Evolutionary conservation across 2,888 invertebrate species (phyloP).

Genomic region (Serripes groenlandicus): DNA sequence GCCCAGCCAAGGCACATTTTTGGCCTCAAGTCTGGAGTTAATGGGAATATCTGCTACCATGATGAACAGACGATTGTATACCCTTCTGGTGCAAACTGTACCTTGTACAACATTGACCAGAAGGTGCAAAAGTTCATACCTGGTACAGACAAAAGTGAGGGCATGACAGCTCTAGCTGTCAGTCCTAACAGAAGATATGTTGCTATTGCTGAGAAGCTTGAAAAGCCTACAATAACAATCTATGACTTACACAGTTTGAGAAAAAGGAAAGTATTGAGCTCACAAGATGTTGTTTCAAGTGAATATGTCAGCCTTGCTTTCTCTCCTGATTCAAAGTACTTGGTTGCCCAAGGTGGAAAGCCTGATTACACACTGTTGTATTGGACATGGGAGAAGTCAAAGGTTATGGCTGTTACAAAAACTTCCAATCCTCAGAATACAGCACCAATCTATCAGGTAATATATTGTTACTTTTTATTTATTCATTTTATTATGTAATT

Average conservation of each 20-base stretch:
- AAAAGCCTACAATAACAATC: slow-evolving; percentile 86
- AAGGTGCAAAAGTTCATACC: slow-evolving; percentile 87
- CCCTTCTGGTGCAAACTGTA: slow-evolving; percentile 87
- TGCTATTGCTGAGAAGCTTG: slow-evolving; percentile 86
- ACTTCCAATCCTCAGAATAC: slow-evolving; percentile 88
- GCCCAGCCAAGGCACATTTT: slow-evolving; percentile 86
- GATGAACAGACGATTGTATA: slow-evolving; percentile 87
- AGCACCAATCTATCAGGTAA: slow-evolving; percentile 90
- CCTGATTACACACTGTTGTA: slow-evolving; percentile 94
- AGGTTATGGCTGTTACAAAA: slow-evolving; percentile 92
- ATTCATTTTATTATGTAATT: too few relatives aligned
- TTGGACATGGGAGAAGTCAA: slow-evolving; percentile 94
- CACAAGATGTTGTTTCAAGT: slow-evolving; percentile 87
- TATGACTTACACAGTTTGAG: slow-evolving; percentile 87
- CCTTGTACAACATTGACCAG: slow-evolving; percentile 87
- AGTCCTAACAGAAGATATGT: slow-evolving; percentile 86
- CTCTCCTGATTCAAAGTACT: slow-evolving; percentile 93
- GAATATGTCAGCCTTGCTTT: slow-evolving; percentile 92
- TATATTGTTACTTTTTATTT: neutral
- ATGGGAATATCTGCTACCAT: slow-evolving; percentile 85
- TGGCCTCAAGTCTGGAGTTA: slow-evolving; percentile 85
- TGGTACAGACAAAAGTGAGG: slow-evolving; percentile 86
- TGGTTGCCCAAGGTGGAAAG: slow-evolving; percentile 93
- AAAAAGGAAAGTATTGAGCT: slow-evolving; percentile 86
- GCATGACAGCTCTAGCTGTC: slow-evolving; percentile 86